Percentiles rank a stretch among this genome's conserved stretches.
These are phyloP conservation scores for Spea hammondii DNA, from an alignment of 2,797 vertebrate genomes.

Conservation along the genomic window DNA sequence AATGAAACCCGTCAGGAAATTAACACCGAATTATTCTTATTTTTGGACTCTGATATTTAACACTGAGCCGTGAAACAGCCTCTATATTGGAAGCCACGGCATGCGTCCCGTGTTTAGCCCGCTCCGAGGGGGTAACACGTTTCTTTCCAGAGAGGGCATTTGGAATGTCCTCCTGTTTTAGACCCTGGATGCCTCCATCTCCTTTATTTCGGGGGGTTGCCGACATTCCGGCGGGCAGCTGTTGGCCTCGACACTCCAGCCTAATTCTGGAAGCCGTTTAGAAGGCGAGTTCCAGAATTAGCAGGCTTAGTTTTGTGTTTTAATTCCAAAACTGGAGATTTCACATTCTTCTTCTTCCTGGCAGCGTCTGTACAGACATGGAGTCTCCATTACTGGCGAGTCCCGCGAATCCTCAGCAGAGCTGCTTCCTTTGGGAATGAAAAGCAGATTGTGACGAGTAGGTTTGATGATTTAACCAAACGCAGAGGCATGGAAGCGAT, in stretches of 20 bases:
- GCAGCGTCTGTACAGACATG: not conserved
- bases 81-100: no score
- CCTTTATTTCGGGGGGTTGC: conserved; percentile 33
- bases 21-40: no score
- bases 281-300: conserved; percentile 29
- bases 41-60: no score
- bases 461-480: conserved; percentile 12
- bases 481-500: not conserved
- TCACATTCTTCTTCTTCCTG: conserved; percentile 22
- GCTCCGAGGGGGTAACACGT: no score
- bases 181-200: not conserved
- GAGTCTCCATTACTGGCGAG: conserved; percentile 10
- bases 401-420: conserved; percentile 10
- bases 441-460: conserved; percentile 11
- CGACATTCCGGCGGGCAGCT: conserved; percentile 39
- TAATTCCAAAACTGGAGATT: conserved; percentile 30
- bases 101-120: no score
- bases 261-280: conserved; percentile 29
- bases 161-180: not conserved
- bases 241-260: conserved; percentile 15
- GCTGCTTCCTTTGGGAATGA: conserved; percentile 38
- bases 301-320: conserved; percentile 17
- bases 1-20: no score
- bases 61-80: no score
- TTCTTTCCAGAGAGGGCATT: no score